These are phyloP conservation scores for silkworm (Bombyx mori) DNA, from an alignment of 1,140 invertebrate species.

Conservation along the genomic window DNA sequence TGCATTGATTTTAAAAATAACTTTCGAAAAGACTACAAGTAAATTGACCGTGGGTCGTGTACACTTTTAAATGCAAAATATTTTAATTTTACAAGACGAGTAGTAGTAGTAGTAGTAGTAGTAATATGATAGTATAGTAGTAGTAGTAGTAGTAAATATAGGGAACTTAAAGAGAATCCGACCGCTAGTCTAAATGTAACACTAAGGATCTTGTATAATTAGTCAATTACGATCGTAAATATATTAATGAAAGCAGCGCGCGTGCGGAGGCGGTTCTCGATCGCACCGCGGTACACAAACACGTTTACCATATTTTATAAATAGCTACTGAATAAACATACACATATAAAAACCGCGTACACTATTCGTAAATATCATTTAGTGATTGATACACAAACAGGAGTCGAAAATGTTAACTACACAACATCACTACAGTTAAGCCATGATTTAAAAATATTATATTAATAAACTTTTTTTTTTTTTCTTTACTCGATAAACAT, in stretches of 20 bases:
- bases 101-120: no score
- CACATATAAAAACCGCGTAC: conserved; percentile 70
- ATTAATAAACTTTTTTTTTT: conserved; percentile 58
- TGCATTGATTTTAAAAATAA: conserved; percentile 68
- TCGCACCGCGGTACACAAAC: conserved; percentile 43
- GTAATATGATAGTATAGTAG: no score
- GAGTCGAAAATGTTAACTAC: conserved; percentile 64
- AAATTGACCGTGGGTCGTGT: conserved; percentile 28
- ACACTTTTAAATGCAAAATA: conserved; percentile 54
- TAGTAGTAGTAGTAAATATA: conserved; percentile 22
- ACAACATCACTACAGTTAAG: conserved; percentile 68
- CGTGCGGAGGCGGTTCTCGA: conserved; percentile 7
- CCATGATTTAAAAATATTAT: conserved; percentile 61
- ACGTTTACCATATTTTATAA: conserved; percentile 35
- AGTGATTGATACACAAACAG: conserved; percentile 69
- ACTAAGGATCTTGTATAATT: conserved; percentile 70
- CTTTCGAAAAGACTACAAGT: conserved; percentile 53
- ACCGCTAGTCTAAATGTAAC: conserved; percentile 60
- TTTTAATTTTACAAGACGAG: conserved; percentile 23
- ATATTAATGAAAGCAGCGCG: conserved; percentile 35
- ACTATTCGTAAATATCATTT: conserved; percentile 40
- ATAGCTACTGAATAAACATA: conserved; percentile 67
- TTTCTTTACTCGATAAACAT: no score
- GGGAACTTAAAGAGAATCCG: conserved; percentile 54
- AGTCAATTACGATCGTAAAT: conserved; percentile 73